These are phyloP conservation scores for Apostichopus californicus DNA, from an alignment of 35 echinoderm and acorn worm species.

Conservation along the genomic window DNA sequence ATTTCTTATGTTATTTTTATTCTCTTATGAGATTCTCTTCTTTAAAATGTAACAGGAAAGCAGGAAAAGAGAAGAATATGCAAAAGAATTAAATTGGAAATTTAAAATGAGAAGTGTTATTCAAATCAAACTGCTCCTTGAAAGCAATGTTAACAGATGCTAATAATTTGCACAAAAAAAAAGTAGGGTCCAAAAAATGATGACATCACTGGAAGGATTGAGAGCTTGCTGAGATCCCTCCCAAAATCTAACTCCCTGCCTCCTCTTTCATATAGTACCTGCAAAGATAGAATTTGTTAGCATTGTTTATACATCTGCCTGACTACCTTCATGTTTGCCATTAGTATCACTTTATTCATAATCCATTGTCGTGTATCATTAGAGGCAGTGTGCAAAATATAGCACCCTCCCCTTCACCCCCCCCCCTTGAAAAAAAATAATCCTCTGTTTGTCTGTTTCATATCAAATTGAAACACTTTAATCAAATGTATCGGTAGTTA, in stretches of 20 bases:
- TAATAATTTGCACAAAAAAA: too few species aligned
- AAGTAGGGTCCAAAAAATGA: too few species aligned
- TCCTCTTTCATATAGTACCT: not conserved
- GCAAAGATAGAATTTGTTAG: not conserved
- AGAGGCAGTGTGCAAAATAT: not conserved
- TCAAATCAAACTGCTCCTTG: too few species aligned
- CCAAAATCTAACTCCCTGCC: not conserved
- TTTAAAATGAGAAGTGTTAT: not conserved
- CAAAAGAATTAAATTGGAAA: not conserved
- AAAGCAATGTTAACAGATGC: too few species aligned
- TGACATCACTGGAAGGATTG: too few species aligned
- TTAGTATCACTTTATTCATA: not conserved
- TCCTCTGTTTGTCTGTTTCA: too few species aligned
- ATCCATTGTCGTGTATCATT: not conserved
- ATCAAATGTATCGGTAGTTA: too few species aligned
- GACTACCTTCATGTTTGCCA: not conserved
- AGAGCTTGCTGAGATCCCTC: not conserved
- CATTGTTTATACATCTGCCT: not conserved
- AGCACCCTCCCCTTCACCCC: not conserved
- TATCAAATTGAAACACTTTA: too few species aligned
- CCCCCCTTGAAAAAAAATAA: too few species aligned
- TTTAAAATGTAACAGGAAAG: not conserved
- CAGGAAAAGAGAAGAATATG: too few species aligned
- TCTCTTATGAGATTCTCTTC: not conserved
- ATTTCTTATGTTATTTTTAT: too few species aligned